phyloP scores from a whole-genome alignment of 1,140 invertebrate genomes.

The Cryptotermes secundus region DNA sequence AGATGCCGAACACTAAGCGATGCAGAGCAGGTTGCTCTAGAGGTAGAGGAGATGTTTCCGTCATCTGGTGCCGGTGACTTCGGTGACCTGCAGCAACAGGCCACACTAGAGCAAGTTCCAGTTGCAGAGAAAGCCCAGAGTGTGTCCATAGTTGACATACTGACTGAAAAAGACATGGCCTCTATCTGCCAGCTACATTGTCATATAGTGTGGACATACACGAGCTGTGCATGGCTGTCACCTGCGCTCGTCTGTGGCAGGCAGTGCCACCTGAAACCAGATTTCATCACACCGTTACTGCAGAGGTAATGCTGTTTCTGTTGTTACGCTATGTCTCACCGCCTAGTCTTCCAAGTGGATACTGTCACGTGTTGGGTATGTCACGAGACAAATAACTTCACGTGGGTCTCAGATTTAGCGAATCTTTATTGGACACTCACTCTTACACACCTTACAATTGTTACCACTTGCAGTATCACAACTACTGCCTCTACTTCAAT shows the following conservation, averaged over 20 bases:
- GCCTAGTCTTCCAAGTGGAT: no score
- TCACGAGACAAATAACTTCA: no score
- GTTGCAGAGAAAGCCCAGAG: neutral
- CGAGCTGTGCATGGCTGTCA: neutral
- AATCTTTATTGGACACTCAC: no score
- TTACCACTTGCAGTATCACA: no score
- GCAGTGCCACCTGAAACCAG: slow-evolving; percentile 43
- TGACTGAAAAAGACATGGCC: slow-evolving; percentile 59
- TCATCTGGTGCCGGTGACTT: slow-evolving; percentile 69
- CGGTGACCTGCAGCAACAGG: slow-evolving; percentile 48
- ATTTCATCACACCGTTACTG: slow-evolving; percentile 57
- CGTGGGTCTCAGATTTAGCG: no score
- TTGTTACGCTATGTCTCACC: no score
- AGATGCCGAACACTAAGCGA: slow-evolving; percentile 63
- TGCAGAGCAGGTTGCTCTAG: slow-evolving; percentile 68
- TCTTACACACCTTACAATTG: no score
- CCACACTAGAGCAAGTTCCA: slow-evolving; percentile 34
- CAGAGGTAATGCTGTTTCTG: slow-evolving; percentile 45
- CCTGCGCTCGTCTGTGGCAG: neutral
- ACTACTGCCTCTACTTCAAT: no score
- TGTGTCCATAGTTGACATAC: neutral
- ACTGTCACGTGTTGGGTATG: no score
- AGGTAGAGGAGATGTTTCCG: slow-evolving; percentile 77
- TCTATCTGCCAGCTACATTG: slow-evolving; percentile 61
- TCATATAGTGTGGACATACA: slow-evolving; percentile 48